Evolutionary conservation across 23 tunicate species (phyloP).

Genomic region (Pegea sp.): DNA sequence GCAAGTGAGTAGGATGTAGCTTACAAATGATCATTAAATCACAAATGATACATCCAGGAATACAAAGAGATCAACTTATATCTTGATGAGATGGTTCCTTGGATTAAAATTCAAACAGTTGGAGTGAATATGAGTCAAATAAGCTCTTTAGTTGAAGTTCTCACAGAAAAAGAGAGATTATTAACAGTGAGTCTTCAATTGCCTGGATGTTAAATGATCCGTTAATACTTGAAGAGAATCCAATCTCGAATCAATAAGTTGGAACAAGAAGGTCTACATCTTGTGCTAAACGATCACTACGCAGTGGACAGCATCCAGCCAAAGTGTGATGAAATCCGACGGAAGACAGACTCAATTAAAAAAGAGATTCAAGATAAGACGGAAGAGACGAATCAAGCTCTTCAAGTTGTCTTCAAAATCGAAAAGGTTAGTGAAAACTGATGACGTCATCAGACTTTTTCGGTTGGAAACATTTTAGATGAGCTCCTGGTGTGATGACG

Average conservation of each 20-base stretch:
- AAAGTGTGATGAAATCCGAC: conserved; percentile 22
- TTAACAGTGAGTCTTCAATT: not conserved
- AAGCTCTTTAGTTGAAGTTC: not conserved
- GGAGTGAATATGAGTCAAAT: conserved; percentile 1
- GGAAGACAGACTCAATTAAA: not conserved
- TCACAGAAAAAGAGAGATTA: not conserved
- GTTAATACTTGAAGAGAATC: not conserved
- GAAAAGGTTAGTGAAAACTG: conserved; percentile 1
- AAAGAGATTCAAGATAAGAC: not conserved
- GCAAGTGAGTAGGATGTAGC: conserved; percentile 7
- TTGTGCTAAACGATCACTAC: conserved; percentile 7
- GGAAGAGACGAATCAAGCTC: conserved; percentile 1
- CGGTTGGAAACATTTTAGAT: too few relatives aligned
- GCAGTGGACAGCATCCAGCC: conserved; percentile 59
- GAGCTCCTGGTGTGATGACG: not conserved
- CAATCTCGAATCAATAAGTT: not conserved
- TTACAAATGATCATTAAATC: not conserved
- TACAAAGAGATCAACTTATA: conserved; percentile 6
- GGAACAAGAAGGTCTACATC: not conserved
- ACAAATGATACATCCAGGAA: conserved; percentile 3
- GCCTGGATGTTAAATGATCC: too few relatives aligned
- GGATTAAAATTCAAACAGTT: conserved; percentile 9
- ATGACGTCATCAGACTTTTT: too few relatives aligned
- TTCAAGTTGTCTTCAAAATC: not conserved
- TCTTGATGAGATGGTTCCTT: conserved; percentile 5